Evolutionary conservation across 2,797 vertebrate species (phyloP), one percentile per base, ranked within the genome.

Genomic region (Xiphorhynchus erythropygius): DNA sequence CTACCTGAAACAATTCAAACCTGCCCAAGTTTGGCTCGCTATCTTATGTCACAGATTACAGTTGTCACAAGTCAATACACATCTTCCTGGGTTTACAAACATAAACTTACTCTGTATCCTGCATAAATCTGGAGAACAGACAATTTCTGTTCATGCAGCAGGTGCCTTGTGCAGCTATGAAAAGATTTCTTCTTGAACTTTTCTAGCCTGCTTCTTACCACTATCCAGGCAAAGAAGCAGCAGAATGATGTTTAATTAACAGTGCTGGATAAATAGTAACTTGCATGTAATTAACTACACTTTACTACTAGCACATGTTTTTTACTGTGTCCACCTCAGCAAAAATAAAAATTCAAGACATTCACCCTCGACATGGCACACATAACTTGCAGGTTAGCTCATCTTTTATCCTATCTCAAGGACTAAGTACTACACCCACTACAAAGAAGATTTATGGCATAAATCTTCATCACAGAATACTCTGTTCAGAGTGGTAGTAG

Each of bases 351-450:
- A 71, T 27, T 55, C 1, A 3, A 73, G 47, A 35, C 18, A 11
- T 25, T 55, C 18, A 63, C 39, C 50, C n/a, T 73, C 0, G 0
- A 44, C 24, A 28, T 10, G 35, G n/a, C 3, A 2, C 24, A 47
- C 2, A 1, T 8, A 65, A 35, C 28, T 81, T 53, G 19, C 9
- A 41, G 44, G 21, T 80, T 46, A 78, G 49, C 15, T 71, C 22
- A 3, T 56, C 60, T 77, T 76, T 63, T 21, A 71, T 64, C 56
- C 32, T 46, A 25, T 30, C 50, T 64, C 25, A 60, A 52, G 17
- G 42, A 64, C 28, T 53, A 76, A 71, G 56, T 42, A 55, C 17
- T 73, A n/a, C 30, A 65, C 8, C 24, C 46, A n/a, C 30, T 32
- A 11, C 0, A 0, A 87, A 77, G 56, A 55, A 14, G 32, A 64